phyloP scores from a whole-genome alignment of 2,113 vertebrate species.

The Amblyornis subalaris region DNA sequence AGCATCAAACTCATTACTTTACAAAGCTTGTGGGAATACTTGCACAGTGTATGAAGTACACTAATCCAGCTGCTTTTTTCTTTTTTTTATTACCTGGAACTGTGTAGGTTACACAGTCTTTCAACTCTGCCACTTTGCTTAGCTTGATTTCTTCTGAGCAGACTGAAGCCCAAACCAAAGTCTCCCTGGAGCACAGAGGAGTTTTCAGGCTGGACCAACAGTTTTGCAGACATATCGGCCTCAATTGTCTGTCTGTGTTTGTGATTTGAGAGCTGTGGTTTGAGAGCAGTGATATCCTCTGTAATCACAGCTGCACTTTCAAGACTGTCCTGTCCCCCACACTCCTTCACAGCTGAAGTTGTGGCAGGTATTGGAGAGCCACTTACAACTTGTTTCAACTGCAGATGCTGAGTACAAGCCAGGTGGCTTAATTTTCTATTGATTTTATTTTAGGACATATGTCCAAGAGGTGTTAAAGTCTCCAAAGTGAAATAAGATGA shows the following conservation, averaged over 20 bases:
- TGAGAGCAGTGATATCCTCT: background rate
- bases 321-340: background rate
- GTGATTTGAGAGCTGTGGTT: background rate
- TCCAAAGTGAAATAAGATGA: background rate
- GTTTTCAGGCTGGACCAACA: background rate
- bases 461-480: background rate
- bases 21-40: background rate
- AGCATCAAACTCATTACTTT: slow-evolving; percentile 5
- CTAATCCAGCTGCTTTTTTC: background rate
- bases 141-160: background rate
- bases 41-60: background rate
- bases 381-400: background rate
- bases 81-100: background rate
- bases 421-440: background rate
- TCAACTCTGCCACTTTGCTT: background rate
- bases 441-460: background rate
- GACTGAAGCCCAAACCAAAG: background rate
- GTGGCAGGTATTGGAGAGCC: background rate
- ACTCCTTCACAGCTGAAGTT: background rate
- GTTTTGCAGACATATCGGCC: background rate
- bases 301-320: background rate
- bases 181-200: background rate
- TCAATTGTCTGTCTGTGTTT: background rate
- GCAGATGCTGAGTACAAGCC: background rate
- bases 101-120: background rate